Evolutionary conservation across 2,888 invertebrate species (phyloP), one percentile per base, ranked within the genome.

Genomic region (Hartigia nigra): DNA sequence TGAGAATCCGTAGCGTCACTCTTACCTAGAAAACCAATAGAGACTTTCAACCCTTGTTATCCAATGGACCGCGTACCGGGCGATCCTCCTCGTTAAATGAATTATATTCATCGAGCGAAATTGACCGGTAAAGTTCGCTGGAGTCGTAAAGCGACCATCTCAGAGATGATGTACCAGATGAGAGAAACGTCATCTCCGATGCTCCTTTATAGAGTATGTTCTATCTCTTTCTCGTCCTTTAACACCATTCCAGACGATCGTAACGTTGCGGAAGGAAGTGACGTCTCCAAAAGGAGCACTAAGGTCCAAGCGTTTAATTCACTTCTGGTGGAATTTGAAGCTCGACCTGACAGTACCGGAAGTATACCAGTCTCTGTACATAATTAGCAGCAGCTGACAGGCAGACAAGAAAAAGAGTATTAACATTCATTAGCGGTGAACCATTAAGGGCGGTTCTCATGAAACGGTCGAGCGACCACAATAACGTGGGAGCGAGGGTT

Each of bases 371-470:
- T 55, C 23, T 55, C 23, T 23, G 55, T 23, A 9, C 55, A 55
- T 55, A 55, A 55, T 55, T 23, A 23, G 55, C 23, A 55, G 23
- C 55, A 55, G 55, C 55, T 55, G 55, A 23, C 23, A 55, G 9
- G 55, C 9, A 55, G 55, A 35, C 70, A 36, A 70, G 76, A 78
- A 78, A 72, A 55, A 75, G 70, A 70, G 78, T 39, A 39, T 78
- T 32, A 78, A 74, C 72, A 32, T 36, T 75, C 72, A 31, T 75
- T 75, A 39, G 75, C 39, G 37, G 70, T 70, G 35, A 34, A 31
- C 70, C 70, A 76, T 78, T 32, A 78, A 78, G 70, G 70, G 75
- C 69, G 75, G 75, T 75, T 75, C 76, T 34, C 70, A 78, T 37
- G 78, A 78, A 77, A 70, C 36, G 37, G 70, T 69, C 69, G 78